These are phyloP conservation scores for Pterocles gutturalis DNA, from an alignment of 2,113 vertebrate species.

Conservation along the genomic window DNA sequence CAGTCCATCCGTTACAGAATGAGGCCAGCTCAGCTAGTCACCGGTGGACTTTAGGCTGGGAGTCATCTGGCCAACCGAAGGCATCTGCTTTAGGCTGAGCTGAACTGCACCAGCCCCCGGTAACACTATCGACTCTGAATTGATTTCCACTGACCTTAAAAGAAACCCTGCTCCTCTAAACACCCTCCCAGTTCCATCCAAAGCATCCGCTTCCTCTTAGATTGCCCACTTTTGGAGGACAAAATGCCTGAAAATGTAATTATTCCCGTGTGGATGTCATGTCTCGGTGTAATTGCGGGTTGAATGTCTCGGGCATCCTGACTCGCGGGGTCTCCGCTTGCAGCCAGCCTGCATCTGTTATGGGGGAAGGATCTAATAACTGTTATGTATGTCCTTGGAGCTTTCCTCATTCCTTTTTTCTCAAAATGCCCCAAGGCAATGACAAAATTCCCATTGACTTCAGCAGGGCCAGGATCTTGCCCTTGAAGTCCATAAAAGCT, in stretches of 20 bases:
- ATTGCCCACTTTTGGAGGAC: neutral
- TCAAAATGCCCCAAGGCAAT: neutral
- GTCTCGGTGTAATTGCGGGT: neutral
- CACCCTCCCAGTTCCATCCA: neutral
- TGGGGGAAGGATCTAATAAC: neutral
- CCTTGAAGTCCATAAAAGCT: conserved; percentile 52
- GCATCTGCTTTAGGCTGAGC: neutral
- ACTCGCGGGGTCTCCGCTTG: neutral
- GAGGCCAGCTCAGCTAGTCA: neutral
- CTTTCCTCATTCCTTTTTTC: conserved; percentile 6
- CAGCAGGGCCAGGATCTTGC: neutral
- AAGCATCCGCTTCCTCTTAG: neutral
- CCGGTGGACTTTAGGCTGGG: neutral
- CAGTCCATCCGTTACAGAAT: neutral
- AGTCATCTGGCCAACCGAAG: neutral
- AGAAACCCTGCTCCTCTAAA: neutral
- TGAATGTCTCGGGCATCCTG: neutral
- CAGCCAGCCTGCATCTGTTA: neutral
- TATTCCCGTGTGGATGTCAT: fast-evolving
- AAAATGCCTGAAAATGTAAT: neutral
- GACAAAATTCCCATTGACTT: neutral
- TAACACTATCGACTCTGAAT: neutral
- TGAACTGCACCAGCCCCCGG: fast-evolving
- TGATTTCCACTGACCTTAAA: neutral
- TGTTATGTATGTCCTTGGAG: neutral